phyloP scores from a whole-genome alignment of 2,888 invertebrate species.

The Anodontia alba region DNA sequence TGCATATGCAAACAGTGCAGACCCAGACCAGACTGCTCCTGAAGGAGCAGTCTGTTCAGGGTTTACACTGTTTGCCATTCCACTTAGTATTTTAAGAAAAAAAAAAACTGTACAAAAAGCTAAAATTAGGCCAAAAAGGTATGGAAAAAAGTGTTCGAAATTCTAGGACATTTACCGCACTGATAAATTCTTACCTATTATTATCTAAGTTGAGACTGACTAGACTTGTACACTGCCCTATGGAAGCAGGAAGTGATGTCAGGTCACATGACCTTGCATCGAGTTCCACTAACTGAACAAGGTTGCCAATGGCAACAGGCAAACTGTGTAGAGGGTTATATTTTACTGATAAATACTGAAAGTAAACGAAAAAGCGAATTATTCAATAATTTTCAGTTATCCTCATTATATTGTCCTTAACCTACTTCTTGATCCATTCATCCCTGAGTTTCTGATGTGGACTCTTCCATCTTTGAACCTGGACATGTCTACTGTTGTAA shows the following conservation, averaged over 20 bases:
- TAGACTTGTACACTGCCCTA: slow-evolving; percentile 64
- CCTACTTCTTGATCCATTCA: not conserved
- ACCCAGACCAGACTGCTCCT: too few species aligned
- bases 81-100: too few species aligned
- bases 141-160: too few species aligned
- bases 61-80: too few species aligned
- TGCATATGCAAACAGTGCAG: too few species aligned
- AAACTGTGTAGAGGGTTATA: slow-evolving; percentile 58
- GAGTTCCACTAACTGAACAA: slow-evolving; percentile 61
- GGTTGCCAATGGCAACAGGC: slow-evolving; percentile 56
- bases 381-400: not conserved
- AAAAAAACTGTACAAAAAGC: too few species aligned
- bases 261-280: slow-evolving; percentile 60
- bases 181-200: slow-evolving; percentile 66
- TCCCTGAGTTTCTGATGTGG: too few species aligned
- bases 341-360: slow-evolving; percentile 59
- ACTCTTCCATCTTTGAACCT: too few species aligned
- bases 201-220: slow-evolving; percentile 50
- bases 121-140: too few species aligned
- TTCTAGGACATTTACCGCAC: too few species aligned
- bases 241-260: slow-evolving; percentile 52
- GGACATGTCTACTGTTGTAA: not conserved
- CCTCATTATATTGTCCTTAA: not conserved
- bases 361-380: not conserved
- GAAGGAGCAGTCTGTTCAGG: too few species aligned